Evolutionary conservation across 2,888 invertebrate species (phyloP).

Genomic region (Poecilus cupreus): DNA sequence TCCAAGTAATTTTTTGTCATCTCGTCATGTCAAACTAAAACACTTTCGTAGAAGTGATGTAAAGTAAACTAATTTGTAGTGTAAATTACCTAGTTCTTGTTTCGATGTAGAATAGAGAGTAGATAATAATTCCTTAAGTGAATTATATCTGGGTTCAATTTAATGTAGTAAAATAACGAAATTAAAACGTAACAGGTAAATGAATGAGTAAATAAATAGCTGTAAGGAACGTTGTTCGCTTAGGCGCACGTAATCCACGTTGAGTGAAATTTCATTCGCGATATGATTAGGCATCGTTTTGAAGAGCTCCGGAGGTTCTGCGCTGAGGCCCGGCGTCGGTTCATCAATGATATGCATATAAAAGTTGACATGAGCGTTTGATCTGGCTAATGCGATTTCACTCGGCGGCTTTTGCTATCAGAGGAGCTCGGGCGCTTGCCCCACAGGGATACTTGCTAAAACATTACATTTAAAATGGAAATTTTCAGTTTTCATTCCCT

Average conservation of each 20-base stretch:
- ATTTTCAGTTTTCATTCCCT: slow-evolving; percentile 52
- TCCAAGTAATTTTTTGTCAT: too few relatives aligned
- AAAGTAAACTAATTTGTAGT: too few relatives aligned
- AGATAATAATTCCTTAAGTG: too few relatives aligned
- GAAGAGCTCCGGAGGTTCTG: not conserved
- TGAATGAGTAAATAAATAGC: too few relatives aligned
- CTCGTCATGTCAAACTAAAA: too few relatives aligned
- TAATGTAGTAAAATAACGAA: too few relatives aligned
- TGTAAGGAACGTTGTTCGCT: not conserved
- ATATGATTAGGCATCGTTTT: slow-evolving; percentile 2
- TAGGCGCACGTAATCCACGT: not conserved
- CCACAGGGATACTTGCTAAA: slow-evolving; percentile 54
- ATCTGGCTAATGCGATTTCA: slow-evolving; percentile 45
- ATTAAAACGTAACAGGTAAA: too few relatives aligned
- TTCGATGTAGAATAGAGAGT: too few relatives aligned
- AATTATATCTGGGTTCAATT: too few relatives aligned
- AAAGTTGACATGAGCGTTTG: slow-evolving; percentile 50
- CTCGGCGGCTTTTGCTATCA: slow-evolving; percentile 40
- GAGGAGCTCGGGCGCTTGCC: slow-evolving; percentile 1
- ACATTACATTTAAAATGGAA: slow-evolving; percentile 58
- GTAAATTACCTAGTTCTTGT: too few relatives aligned
- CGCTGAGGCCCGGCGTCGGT: not conserved
- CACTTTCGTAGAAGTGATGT: too few relatives aligned
- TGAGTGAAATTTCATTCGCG: not conserved
- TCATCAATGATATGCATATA: slow-evolving; percentile 51